Base-by-base conservation (phyloP, 2,113 vertebrate species). In the Orycteropus afer region DNA sequence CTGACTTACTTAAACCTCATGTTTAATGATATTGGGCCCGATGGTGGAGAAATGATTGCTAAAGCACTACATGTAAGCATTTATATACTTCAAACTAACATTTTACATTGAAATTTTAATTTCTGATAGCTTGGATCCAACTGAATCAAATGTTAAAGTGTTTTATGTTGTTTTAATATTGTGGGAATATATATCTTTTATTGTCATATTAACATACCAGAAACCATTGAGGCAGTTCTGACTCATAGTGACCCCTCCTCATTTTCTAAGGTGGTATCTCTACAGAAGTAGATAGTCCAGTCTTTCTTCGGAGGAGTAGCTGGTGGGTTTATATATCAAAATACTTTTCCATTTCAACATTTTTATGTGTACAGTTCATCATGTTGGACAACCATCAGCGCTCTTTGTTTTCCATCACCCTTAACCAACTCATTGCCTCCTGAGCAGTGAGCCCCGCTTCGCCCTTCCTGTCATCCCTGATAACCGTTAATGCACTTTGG, bases 1-100 rank as follows among this genome's bases (percentile, higher is more conserved):
- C 97, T 99, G 89, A 40, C 0, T n/a, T 98, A 98, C 95, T 98
- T 99, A 96, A 99, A 99, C 96, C 98, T 99, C 69, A 99, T 98
- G 98, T 98, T 99, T 95, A 99, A 99, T 71, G 94, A 99, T 87
- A 99, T 99, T 91, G 98, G 98, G 89, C 90, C 97, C 3, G 95
- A 96, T 0, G 99, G 99, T 93, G 99, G 99, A 90, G 98, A 99
- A 96, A 3, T 97, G 88, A 98, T 99, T 82, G 98, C 99, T 0
- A 98, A 96, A 96, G 98, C 98, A 32, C 98, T 99, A n/a, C 97
- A 98, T 59, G 99, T 99, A 98, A 98, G 98, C 18, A 92, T 61
- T 93, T 61, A 5, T 34, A 3, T 67, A 89, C 40, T 8, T 80
- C 42, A 69, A 7, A 83, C 42, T 34, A 82, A 69, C 3, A 57